Evolutionary conservation across 1,140 invertebrate genomes (phyloP), one percentile per base, ranked within the genome.

Genomic region (Diorhabda carinulata): DNA sequence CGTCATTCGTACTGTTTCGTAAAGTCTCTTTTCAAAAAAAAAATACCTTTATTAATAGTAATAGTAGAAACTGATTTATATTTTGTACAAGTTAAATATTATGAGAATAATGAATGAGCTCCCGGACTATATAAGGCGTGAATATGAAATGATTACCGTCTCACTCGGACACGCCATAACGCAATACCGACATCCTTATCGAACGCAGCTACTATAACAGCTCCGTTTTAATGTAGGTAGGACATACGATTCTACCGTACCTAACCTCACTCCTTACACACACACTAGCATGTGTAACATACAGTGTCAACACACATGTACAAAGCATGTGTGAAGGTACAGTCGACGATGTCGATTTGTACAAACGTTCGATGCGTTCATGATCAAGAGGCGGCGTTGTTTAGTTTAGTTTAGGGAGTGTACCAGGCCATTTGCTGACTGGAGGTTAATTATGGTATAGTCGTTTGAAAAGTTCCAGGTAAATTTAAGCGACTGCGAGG

Each of bases 261-360:
- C 63, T 64, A 64, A 64, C 63, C 63, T 71, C 61, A 60, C 75
- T 79, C 72, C 72, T 77, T 79, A 76, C 76, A 77, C 73, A 73
- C 70, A 73, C 70, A 73, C 73, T 73, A 72, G 76, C 74, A 77
- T 78, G 77, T 79, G 78, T 79, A 77, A 75, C 74, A 70, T 76
- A 74, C 74, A 77, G 77, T 79, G 78, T 79, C 78, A 78, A 78
- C 78, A 79, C 76, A 78, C 76, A 78, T 79, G 78, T 78, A 78
- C 73, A 70, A 76, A 72, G 70, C 77, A 78, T 78, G 77, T 78
- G 77, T 78, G 77, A 78, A 75, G 62, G 76, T 78, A 78, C 77
- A 78, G 62, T 78, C 77, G n/a, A 57, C 60, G 59, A 43, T 43
- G 57, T 61, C 59, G 63, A 59, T 52, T 52, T 52, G 47, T 52